These are phyloP conservation scores for Oophaga pumilio DNA, from an alignment of 2,113 vertebrate genomes.

Conservation along the genomic window DNA sequence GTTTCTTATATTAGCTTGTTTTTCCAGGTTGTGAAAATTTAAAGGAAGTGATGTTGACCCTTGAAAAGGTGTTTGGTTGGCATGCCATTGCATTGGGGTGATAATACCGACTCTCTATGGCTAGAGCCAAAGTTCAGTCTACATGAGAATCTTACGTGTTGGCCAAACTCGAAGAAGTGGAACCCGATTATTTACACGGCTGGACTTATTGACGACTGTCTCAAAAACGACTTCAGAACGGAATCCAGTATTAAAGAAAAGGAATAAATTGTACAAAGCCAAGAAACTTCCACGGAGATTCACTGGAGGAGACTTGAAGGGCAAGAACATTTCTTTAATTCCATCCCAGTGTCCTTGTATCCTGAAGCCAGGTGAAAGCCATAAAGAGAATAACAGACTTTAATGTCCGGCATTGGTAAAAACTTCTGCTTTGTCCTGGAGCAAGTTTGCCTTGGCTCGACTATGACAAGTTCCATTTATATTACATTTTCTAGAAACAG, in stretches of 20 bases:
- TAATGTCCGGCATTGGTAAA: conserved; percentile 24
- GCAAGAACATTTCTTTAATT: not conserved
- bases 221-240: not conserved
- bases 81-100: no score
- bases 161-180: no score
- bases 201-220: not conserved
- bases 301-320: conserved; percentile 22
- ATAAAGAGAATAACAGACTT: conserved; percentile 35
- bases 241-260: not conserved
- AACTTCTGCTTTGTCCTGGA: conserved; percentile 45
- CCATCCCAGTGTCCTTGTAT: conserved; percentile 7
- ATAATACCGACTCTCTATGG: no score
- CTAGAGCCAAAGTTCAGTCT: no score
- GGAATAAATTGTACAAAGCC: not conserved
- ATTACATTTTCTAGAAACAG: conserved; percentile 44
- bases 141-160: no score
- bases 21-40: no score
- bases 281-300: not conserved
- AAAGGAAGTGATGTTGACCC: no score
- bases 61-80: no score
- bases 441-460: conserved; percentile 8
- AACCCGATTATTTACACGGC: not conserved
- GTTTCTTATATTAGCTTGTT: no score
- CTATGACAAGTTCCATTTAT: conserved; percentile 52
- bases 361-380: conserved; percentile 3